Conservation (phyloP, 2,888 invertebrate genomes). For the Dicyrtomina minuta region DNA sequence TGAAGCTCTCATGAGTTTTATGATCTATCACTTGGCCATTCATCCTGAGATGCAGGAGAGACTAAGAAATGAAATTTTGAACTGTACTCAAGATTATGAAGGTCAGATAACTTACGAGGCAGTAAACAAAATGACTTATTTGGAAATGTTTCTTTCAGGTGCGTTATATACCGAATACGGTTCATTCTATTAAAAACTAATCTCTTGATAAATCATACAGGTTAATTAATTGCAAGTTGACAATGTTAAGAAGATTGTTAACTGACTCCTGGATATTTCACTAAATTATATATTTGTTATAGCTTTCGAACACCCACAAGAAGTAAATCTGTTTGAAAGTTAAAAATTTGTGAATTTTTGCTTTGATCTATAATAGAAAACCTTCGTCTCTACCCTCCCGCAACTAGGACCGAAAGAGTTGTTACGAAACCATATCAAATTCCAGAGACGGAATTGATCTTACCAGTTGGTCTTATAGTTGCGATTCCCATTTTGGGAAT, state of each 20-base stretch:
- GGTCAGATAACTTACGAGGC: slow-evolving; percentile 43
- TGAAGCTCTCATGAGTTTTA: slow-evolving; percentile 24
- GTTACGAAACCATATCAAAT: slow-evolving; percentile 30
- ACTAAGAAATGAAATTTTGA: slow-evolving; percentile 31
- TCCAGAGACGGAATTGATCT: slow-evolving; percentile 10
- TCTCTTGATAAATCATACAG: too few relatives aligned
- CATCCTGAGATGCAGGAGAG: slow-evolving; percentile 34
- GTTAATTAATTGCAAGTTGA: too few relatives aligned
- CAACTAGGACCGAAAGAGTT: slow-evolving; percentile 21
- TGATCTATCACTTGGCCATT: slow-evolving; percentile 29
- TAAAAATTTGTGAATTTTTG: too few relatives aligned
- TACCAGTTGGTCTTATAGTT: slow-evolving; percentile 23
- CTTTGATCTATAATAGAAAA: slow-evolving; percentile 1
- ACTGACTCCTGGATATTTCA: too few relatives aligned
- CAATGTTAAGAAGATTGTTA: too few relatives aligned
- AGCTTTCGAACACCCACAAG: too few relatives aligned
- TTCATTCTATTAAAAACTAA: too few relatives aligned
- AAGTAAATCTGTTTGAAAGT: too few relatives aligned
- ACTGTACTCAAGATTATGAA: background rate
- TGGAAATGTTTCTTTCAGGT: slow-evolving; percentile 48
- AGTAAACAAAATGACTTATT: slow-evolving; percentile 40
- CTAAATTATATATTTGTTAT: too few relatives aligned
- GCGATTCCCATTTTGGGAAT: slow-evolving; percentile 20
- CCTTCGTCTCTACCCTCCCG: slow-evolving; percentile 29
- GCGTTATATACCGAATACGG: too few relatives aligned